Evolutionary conservation across 2,797 vertebrate genomes (phyloP).

Genomic region (Lemur catta): DNA sequence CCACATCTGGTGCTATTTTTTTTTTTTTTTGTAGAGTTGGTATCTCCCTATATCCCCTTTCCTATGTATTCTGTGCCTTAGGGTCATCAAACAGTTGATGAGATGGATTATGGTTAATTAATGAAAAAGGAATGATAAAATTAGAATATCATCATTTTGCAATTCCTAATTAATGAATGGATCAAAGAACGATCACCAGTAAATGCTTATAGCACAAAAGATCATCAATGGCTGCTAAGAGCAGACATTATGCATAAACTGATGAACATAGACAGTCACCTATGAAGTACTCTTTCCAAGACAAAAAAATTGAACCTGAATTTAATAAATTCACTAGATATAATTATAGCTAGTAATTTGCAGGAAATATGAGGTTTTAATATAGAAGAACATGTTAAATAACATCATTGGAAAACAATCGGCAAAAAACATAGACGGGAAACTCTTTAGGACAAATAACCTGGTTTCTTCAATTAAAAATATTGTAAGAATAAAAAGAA

Average conservation of each 20-base stretch:
- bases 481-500: not conserved
- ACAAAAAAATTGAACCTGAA: not conserved
- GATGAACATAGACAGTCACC: not conserved
- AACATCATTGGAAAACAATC: not conserved
- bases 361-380: not conserved
- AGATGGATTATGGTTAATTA: not conserved
- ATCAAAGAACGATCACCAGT: not conserved
- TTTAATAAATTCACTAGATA: not conserved
- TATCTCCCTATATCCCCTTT: not conserved
- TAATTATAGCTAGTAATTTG: not conserved
- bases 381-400: not conserved
- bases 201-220: not conserved
- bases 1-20: too few species aligned
- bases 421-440: not conserved
- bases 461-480: not conserved
- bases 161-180: not conserved
- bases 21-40: too few species aligned
- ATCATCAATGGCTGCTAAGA: not conserved
- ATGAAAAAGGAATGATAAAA: not conserved
- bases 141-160: not conserved
- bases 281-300: not conserved
- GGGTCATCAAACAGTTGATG: not conserved
- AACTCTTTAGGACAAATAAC: not conserved
- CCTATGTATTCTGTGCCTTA: not conserved
- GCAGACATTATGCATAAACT: not conserved